Conservation (phyloP, 2,113 vertebrate genomes). For the Stercorarius parasiticus region DNA sequence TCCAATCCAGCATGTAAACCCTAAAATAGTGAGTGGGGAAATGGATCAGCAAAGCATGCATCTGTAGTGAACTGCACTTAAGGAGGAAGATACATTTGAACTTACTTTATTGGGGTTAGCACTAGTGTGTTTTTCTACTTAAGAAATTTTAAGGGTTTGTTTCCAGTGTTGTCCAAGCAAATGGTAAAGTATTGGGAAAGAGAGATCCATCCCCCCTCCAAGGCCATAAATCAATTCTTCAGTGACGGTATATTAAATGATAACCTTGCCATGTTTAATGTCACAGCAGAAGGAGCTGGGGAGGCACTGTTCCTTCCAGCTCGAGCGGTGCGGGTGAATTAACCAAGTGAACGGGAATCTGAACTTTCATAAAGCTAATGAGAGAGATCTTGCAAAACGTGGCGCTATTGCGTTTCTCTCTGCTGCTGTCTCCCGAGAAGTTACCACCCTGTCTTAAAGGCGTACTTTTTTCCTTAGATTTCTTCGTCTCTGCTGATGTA, state of each 20-base stretch:
- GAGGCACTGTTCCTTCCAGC: slow-evolving; percentile 34
- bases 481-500: not conserved
- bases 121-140: not conserved
- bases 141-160: slow-evolving; percentile 22
- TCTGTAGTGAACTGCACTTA: not conserved
- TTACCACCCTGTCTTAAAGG: not conserved
- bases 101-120: not conserved
- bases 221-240: slow-evolving; percentile 64
- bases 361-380: not conserved
- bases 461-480: not conserved
- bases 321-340: slow-evolving; percentile 42
- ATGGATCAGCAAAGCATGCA: not conserved
- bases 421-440: not conserved
- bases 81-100: not conserved
- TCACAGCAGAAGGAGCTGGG: slow-evolving; percentile 60
- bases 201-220: not conserved
- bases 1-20: not conserved
- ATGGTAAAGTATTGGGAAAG: not conserved
- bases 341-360: not conserved
- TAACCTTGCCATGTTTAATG: slow-evolving; percentile 75
- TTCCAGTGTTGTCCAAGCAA: slow-evolving; percentile 23
- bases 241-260: slow-evolving; percentile 45
- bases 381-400: not conserved
- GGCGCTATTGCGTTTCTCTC: not conserved
- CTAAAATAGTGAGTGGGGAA: not conserved